These are phyloP conservation scores for Luffia ferchaultella DNA, from an alignment of 2,888 invertebrate genomes.

Conservation along the genomic window DNA sequence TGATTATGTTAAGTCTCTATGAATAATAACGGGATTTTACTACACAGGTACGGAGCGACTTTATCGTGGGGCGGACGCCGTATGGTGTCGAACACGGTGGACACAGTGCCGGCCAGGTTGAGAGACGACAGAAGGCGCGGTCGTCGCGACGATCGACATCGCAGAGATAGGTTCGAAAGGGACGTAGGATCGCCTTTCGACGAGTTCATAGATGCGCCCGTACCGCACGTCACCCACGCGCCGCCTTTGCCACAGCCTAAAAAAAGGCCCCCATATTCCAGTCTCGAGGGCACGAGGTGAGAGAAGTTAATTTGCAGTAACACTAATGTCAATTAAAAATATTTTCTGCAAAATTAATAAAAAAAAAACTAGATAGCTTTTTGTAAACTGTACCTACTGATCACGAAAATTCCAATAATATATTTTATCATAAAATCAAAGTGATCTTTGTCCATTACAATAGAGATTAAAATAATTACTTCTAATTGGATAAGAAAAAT, in stretches of 20 bases:
- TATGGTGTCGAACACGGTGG: conserved; percentile 28
- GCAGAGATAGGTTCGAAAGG: conserved; percentile 69
- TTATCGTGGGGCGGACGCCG: conserved; percentile 41
- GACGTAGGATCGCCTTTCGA: conserved; percentile 68
- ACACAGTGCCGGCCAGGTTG: conserved; percentile 42
- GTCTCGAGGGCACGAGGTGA: conserved; percentile 48
- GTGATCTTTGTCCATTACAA: too few relatives aligned
- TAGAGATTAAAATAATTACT: too few relatives aligned
- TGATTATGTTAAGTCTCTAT: too few relatives aligned
- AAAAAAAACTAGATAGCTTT: too few relatives aligned
- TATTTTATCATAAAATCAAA: too few relatives aligned
- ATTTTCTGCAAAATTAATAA: too few relatives aligned
- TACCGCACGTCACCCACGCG: conserved; percentile 14
- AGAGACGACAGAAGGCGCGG: conserved; percentile 21
- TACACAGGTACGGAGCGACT: conserved; percentile 44
- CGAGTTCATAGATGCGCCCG: conserved; percentile 61
- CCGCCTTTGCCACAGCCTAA: conserved; percentile 22
- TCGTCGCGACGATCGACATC: conserved; percentile 52
- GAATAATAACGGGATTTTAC: too few relatives aligned
- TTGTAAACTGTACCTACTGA: too few relatives aligned
- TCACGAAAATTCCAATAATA: too few relatives aligned
- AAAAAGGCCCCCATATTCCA: conserved; percentile 44
- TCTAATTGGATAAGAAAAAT: too few relatives aligned
- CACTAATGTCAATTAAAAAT: too few relatives aligned
- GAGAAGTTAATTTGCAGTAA: conserved; percentile 8